phyloP scores from a whole-genome alignment of 1,140 invertebrate genomes.

The Macrotrachela quadricornifera region DNA sequence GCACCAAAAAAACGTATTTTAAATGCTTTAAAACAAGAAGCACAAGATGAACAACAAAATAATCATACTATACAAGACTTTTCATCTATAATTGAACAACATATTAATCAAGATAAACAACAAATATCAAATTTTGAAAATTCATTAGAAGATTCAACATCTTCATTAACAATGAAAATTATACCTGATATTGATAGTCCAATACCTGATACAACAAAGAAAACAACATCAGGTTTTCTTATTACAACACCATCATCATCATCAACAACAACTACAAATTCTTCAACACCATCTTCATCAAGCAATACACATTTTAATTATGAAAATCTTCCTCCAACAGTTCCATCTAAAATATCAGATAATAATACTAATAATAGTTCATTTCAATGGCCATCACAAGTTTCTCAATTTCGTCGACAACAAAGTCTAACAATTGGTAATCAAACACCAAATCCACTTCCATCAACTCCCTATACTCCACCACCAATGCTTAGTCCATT shows the following conservation, averaged over 20 bases:
- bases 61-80: too few relatives aligned
- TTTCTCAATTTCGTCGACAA: neutral
- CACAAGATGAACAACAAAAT: too few relatives aligned
- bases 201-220: neutral
- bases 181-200: too few relatives aligned
- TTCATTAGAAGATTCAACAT: too few relatives aligned
- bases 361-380: neutral
- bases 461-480: conserved; percentile 46
- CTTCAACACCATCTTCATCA: conserved; percentile 17
- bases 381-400: neutral
- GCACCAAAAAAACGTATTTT: too few relatives aligned
- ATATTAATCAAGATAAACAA: too few relatives aligned
- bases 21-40: too few relatives aligned
- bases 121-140: too few relatives aligned
- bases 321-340: conserved; percentile 37
- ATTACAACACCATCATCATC: too few relatives aligned
- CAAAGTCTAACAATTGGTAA: neutral
- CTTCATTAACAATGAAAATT: too few relatives aligned
- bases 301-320: conserved; percentile 39
- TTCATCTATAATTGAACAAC: too few relatives aligned
- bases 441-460: neutral
- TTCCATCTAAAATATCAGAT: conserved; percentile 34
- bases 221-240: conserved; percentile 3
- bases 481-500: conserved; percentile 73
- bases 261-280: conserved; percentile 23